Percentiles rank a stretch among this genome's conserved stretches.
phyloP scores from a whole-genome alignment of 2,888 invertebrate species.

The Unio pictorum region DNA sequence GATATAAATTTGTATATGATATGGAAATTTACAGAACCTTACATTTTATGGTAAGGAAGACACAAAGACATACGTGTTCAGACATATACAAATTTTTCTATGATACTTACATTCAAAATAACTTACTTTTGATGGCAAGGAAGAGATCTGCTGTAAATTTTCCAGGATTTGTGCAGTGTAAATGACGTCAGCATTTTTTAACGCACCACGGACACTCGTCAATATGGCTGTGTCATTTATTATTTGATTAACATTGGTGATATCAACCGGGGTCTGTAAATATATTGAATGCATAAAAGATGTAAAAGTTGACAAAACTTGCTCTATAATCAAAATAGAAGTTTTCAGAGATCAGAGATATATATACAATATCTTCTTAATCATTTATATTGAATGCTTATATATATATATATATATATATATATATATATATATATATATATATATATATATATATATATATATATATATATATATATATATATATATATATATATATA shows the following conservation, averaged over 20 bases:
- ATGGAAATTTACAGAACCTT: background rate
- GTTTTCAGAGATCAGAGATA: too few relatives aligned
- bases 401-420: too few relatives aligned
- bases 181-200: too few relatives aligned
- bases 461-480: background rate
- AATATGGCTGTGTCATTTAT: constrained; percentile 7
- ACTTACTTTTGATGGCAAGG: too few relatives aligned
- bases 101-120: constrained; percentile 35
- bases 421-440: background rate
- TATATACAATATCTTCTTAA: too few relatives aligned
- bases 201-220: constrained; percentile 18
- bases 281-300: background rate
- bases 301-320: too few relatives aligned
- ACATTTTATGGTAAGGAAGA: background rate
- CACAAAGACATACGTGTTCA: background rate
- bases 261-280: constrained; percentile 16
- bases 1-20: too few relatives aligned
- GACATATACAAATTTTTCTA: constrained; percentile 17
- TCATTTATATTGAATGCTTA: too few relatives aligned
- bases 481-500: background rate
- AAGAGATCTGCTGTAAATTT: too few relatives aligned
- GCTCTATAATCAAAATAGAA: too few relatives aligned
- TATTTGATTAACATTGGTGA: constrained; percentile 11
- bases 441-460: background rate
- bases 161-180: too few relatives aligned